Base-by-base conservation (phyloP, 2,113 vertebrate species). In the Acrocephalus arundinaceus region DNA sequence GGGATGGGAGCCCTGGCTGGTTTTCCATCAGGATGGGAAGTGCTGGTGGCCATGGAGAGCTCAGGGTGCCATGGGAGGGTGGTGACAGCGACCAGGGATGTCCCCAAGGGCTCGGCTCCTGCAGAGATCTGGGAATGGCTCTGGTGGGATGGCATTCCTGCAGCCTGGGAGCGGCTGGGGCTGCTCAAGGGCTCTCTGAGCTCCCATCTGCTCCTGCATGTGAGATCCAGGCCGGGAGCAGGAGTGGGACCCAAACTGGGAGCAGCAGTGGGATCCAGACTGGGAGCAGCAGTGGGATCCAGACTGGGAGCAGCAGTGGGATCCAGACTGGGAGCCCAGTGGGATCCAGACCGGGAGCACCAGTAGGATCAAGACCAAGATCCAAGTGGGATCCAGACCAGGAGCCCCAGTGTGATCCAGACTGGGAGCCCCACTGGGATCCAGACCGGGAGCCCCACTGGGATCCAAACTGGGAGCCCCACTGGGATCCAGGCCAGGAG, bases 1-100 rank as follows among this genome's bases (percentile, higher is more conserved):
- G 66, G 10, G 49, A 8, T 55, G 58, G 82, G 43, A 92, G 68
- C 58, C 59, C 43, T 71, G 58, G 3, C 33, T 4, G 6, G 48
- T 37, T 73, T 59, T 65, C 45, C 59, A 17, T 15, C 0, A 0
- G 57, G 37, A 24, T 45, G 85, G 67, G 84, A 48, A 20, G 51
- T 0, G 25, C 41, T 20, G 67, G 58, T 4, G 51, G 57, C 66
- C 1, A 0, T 9, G 35, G 24, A 58, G 63, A 76, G 58, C 77
- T 71, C 9, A 0, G 24, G 24, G 33, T 19, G 7, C 8, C 0
- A 11, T 4, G 75, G 41, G 18, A 16, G 3, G 70, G 51, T 5
- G 71, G 75, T 52, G 76, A 49, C 62, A 63, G 52, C 0, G 0
- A 18, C 27, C 65, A 51, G 55, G 48, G 68, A 20, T 12, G 6